These are phyloP conservation scores for Eupithecia tripunctaria DNA, from an alignment of 2,888 invertebrate genomes.

Conservation along the genomic window DNA sequence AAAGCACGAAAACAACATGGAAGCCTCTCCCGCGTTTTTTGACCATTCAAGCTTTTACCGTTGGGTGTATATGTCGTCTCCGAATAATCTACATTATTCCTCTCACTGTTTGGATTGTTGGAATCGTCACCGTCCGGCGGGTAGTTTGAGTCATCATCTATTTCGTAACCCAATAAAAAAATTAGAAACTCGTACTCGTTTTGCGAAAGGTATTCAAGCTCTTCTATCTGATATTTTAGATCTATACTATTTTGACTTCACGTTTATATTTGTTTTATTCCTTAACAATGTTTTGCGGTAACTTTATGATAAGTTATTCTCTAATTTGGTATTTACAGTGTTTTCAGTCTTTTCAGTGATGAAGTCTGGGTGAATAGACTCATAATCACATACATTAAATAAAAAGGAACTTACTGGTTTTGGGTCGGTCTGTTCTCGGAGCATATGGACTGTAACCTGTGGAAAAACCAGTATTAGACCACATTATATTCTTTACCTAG, in stretches of 20 bases:
- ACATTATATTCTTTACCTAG: not conserved
- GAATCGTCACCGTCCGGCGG: constrained; percentile 5
- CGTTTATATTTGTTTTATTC: not conserved
- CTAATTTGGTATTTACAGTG: not conserved
- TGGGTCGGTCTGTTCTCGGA: constrained; percentile 24
- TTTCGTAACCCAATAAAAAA: constrained; percentile 3
- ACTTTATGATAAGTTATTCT: not conserved
- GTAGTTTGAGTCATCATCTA: constrained; percentile 21
- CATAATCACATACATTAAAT: not conserved
- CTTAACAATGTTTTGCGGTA: not conserved
- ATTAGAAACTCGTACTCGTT: not conserved
- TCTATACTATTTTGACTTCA: not conserved
- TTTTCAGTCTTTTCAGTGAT: not conserved
- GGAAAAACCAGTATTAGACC: not conserved
- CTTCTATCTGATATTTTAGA: not conserved
- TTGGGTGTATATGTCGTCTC: constrained; percentile 22
- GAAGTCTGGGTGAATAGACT: not conserved
- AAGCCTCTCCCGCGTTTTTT: not conserved
- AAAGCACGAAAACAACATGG: not conserved
- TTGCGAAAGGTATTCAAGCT: not conserved
- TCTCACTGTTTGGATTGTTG: constrained; percentile 12
- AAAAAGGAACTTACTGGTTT: constrained; percentile 24
- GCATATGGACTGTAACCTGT: constrained; percentile 29
- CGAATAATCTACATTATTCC: constrained; percentile 53
- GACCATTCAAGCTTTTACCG: constrained; percentile 20